Percentiles rank a stretch among this genome's conserved stretches.
phyloP scores from a whole-genome alignment of 1,140 invertebrate species.

The Anthonomus grandis region DNA sequence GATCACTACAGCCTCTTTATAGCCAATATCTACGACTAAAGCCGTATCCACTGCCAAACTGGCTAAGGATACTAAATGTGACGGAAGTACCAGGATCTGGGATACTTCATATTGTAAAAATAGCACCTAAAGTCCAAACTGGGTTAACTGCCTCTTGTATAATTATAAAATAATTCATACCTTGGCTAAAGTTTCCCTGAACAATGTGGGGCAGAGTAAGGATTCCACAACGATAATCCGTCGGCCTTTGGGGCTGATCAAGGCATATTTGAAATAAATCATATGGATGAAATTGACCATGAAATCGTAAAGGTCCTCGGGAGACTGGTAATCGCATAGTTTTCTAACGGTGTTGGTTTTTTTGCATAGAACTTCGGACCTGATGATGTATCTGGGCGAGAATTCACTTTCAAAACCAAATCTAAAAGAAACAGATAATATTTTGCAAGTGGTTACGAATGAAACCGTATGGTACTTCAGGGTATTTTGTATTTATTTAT shows the following conservation, averaged over 20 bases:
- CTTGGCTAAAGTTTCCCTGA: slow-evolving; percentile 83
- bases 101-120: slow-evolving; percentile 90
- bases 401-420: slow-evolving; percentile 89
- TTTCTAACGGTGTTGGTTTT: slow-evolving; percentile 60
- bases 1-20: slow-evolving; percentile 74
- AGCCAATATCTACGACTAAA: slow-evolving; percentile 85
- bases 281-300: slow-evolving; percentile 85
- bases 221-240: slow-evolving; percentile 90
- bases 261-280: slow-evolving; percentile 74
- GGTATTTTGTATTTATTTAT: not conserved
- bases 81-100: slow-evolving; percentile 53
- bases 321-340: slow-evolving; percentile 67
- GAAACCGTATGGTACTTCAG: not conserved
- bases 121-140: slow-evolving; percentile 57
- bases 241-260: slow-evolving; percentile 90
- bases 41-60: slow-evolving; percentile 74
- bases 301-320: slow-evolving; percentile 79
- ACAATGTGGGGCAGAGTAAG: slow-evolving; percentile 73
- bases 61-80: slow-evolving; percentile 74
- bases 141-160: not conserved
- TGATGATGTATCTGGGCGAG: slow-evolving; percentile 82
- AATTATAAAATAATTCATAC: slow-evolving; percentile 19
- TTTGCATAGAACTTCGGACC: slow-evolving; percentile 69
- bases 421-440: slow-evolving; percentile 51
- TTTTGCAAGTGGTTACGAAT: not conserved